A percentile compares a stretch with the other conserved stretches of the same genome.
phyloP scores from a whole-genome alignment of 2,888 invertebrate genomes.

The Drosophila austrosaltans region DNA sequence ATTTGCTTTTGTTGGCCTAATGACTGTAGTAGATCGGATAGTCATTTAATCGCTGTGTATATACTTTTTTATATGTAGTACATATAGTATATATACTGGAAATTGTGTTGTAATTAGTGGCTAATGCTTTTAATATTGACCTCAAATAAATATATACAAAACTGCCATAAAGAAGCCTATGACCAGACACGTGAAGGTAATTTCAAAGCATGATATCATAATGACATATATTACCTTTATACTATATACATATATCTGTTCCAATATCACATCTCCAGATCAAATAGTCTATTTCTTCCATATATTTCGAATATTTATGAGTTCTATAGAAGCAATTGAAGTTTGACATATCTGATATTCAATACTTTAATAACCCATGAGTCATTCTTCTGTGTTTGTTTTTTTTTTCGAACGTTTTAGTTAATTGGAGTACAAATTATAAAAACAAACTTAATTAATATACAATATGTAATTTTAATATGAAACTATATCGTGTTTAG shows the following conservation, averaged over 20 bases:
- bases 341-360: neutral
- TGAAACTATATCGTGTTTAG: neutral
- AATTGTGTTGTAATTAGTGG: constrained; percentile 61
- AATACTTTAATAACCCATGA: too few relatives aligned
- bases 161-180: constrained; percentile 25
- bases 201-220: constrained; percentile 23
- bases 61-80: constrained; percentile 17
- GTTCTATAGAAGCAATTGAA: neutral
- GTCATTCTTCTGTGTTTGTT: neutral
- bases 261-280: neutral
- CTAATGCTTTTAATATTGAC: constrained; percentile 64
- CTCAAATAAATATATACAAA: constrained; percentile 44
- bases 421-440: neutral
- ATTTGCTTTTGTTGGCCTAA: constrained; percentile 37
- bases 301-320: neutral
- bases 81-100: constrained; percentile 35
- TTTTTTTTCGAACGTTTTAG: neutral
- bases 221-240: constrained; percentile 5
- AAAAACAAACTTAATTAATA: neutral
- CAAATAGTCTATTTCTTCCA: neutral
- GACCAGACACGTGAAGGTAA: constrained; percentile 27
- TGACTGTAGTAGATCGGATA: constrained; percentile 26
- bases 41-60: constrained; percentile 10
- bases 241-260: neutral
- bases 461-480: neutral